phyloP scores from a whole-genome alignment of 2,888 invertebrate genomes.

The Andrena minutula region DNA sequence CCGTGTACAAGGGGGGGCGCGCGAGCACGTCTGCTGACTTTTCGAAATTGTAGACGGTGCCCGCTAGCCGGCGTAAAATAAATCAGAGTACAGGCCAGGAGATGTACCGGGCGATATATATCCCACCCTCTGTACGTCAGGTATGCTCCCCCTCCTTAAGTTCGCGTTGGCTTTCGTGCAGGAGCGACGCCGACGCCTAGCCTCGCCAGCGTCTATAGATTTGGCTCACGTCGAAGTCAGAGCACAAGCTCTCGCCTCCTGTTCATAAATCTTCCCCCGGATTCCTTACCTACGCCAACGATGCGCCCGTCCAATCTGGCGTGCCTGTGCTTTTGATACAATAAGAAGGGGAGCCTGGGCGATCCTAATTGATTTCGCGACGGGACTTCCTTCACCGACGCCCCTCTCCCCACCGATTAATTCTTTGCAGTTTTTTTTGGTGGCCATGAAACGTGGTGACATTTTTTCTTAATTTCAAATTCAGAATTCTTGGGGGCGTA shows the following conservation, averaged over 20 bases:
- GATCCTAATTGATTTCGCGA: slow-evolving; percentile 42
- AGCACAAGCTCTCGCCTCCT: slow-evolving; percentile 45
- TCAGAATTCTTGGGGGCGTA: no score
- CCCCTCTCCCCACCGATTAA: no score
- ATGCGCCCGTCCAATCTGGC: slow-evolving; percentile 46
- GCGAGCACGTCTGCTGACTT: slow-evolving; percentile 67
- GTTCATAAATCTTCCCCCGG: slow-evolving; percentile 66
- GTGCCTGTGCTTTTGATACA: slow-evolving; percentile 29
- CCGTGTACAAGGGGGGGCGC: slow-evolving; percentile 39
- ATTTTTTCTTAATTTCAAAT: no score
- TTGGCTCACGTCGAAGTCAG: slow-evolving; percentile 70
- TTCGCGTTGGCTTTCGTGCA: slow-evolving; percentile 57
- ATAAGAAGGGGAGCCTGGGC: slow-evolving; percentile 23
- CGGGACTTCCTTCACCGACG: neutral
- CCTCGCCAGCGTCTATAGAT: slow-evolving; percentile 66
- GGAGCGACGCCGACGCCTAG: slow-evolving; percentile 37
- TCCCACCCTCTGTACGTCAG: slow-evolving; percentile 55
- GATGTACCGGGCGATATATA: slow-evolving; percentile 67
- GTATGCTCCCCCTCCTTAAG: slow-evolving; percentile 69
- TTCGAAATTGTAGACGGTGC: slow-evolving; percentile 70
- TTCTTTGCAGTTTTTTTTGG: neutral
- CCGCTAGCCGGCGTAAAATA: slow-evolving; percentile 67
- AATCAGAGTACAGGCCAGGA: slow-evolving; percentile 71
- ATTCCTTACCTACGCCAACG: slow-evolving; percentile 66
- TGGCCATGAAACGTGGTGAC: no score